Evolutionary conservation across 2,113 vertebrate species (phyloP), one percentile per base, ranked within the genome.

Genomic region (Epinephelus moara): DNA sequence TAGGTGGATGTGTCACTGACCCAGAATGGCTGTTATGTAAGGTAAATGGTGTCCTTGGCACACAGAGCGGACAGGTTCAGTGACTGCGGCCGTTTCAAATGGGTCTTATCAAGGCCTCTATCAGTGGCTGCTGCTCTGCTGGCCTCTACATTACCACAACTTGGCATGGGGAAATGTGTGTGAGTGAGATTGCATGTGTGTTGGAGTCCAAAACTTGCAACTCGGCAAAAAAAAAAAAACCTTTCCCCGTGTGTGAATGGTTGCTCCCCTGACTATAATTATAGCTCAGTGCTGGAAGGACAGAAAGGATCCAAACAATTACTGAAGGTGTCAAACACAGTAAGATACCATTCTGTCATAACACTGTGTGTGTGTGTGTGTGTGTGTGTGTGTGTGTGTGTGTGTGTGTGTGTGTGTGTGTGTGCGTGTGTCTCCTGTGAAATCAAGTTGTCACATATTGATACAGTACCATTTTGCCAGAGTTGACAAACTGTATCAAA

Each of bases 31-130:
- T 71, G 74, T 93, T 93, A 82, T 23, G 42, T 82, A 86, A 81
- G 61, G 53, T 86, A 85, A 88, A 91, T 72, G 59, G 67, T 79
- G 81, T 85, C 89, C 89, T 93, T 93, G 93, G 73, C 83, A 75
- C 72, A 70, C 66, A 82, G 40, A 85, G 81, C 7, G 4, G 6
- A 60, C 75, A 82, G 75, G 87, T 85, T 90, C 81, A 90, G 69
- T 52, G 67, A 70, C 85, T 81, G 83, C 64, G 88, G 70, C 47
- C 67, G 21, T 85, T 87, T 81, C 30, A 85, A 84, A 88, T 78
- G 53, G 85, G 68, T 82, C 78, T 91, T 87, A 89, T 92, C 86
- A 87, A 91, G 87, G 80, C 67, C 78, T 75, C 71, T 82, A 78
- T 90, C 85, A 75, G 78, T 4, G 27, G 56, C 72, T 60, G 72